Conservation (phyloP, 2,797 vertebrate genomes). For the Gambusia yucatana region DNA sequence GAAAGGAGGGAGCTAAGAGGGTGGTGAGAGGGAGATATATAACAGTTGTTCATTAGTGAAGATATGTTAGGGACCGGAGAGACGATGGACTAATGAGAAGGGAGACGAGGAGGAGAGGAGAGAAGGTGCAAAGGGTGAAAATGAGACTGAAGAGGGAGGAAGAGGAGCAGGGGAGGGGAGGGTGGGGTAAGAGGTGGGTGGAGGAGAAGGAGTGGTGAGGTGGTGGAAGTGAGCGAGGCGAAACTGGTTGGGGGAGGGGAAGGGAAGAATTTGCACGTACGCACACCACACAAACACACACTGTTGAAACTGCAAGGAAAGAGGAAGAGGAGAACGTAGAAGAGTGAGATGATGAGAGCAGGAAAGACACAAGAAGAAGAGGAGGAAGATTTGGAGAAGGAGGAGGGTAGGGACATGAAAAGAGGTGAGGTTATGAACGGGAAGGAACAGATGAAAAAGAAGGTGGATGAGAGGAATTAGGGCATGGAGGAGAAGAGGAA, state of each 20-base stretch:
- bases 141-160: constrained; percentile 41
- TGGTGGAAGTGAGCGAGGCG: constrained; percentile 55
- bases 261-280: constrained; percentile 67
- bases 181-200: constrained; percentile 11
- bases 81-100: constrained; percentile 65
- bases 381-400: constrained; percentile 30
- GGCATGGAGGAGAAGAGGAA: constrained; percentile 32
- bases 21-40: constrained; percentile 1
- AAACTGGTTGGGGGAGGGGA: constrained; percentile 66
- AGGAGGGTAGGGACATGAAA: constrained; percentile 6
- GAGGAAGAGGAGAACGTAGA: constrained; percentile 42
- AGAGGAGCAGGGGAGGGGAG: constrained; percentile 14
- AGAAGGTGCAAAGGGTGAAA: constrained; percentile 42
- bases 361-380: constrained; percentile 52
- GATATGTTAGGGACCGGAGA: constrained; percentile 46
- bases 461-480: constrained; percentile 37
- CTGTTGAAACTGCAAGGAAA: constrained; percentile 50
- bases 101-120: constrained; percentile 24
- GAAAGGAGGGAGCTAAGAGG: neutral
- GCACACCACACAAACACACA: constrained; percentile 42
- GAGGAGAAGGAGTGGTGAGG: constrained; percentile 14
- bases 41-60: constrained; percentile 1
- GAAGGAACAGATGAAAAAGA: neutral
- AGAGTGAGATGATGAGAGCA: constrained; percentile 32
- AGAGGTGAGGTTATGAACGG: constrained; percentile 16